Conservation (phyloP, 2,888 invertebrate species). For the Trichacis sp. region DNA sequence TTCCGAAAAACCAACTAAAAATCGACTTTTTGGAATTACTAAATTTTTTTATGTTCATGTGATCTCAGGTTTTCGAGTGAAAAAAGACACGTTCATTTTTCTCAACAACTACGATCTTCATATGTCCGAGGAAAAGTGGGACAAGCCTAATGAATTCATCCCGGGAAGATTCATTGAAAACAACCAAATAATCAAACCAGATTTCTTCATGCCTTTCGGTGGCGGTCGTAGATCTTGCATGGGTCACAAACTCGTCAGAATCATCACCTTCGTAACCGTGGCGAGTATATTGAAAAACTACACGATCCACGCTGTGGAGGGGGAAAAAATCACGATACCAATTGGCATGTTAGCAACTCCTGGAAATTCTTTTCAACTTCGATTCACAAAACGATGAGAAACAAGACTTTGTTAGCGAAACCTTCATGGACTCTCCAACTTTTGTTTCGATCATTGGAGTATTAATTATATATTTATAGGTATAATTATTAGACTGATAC, state of each 20-base stretch:
- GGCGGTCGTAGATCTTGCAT: conserved; percentile 77
- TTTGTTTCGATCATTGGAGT: neutral
- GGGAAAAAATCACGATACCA: conserved; percentile 70
- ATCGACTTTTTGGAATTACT: too few relatives aligned
- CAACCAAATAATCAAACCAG: conserved; percentile 73
- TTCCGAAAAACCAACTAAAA: too few relatives aligned
- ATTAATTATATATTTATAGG: too few relatives aligned
- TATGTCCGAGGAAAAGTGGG: conserved; percentile 75
- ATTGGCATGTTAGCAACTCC: conserved; percentile 73
- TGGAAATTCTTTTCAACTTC: conserved; percentile 70
- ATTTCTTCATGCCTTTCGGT: conserved; percentile 77
- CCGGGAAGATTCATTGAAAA: conserved; percentile 75
- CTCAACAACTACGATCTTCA: conserved; percentile 78
- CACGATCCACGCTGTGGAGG: conserved; percentile 69
- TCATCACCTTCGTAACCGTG: conserved; percentile 72
- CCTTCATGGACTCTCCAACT: neutral
- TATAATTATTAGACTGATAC: neutral
- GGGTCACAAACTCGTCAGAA: conserved; percentile 77
- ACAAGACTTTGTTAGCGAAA: neutral
- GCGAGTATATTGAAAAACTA: conserved; percentile 73
- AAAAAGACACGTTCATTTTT: conserved; percentile 75
- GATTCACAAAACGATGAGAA: conserved; percentile 70
- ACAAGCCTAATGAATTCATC: conserved; percentile 72
- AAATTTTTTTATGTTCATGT: too few relatives aligned
- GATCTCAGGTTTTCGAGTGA: conserved; percentile 72